phyloP scores from a whole-genome alignment of 2,113 vertebrate genomes.

The Helogale parvula region DNA sequence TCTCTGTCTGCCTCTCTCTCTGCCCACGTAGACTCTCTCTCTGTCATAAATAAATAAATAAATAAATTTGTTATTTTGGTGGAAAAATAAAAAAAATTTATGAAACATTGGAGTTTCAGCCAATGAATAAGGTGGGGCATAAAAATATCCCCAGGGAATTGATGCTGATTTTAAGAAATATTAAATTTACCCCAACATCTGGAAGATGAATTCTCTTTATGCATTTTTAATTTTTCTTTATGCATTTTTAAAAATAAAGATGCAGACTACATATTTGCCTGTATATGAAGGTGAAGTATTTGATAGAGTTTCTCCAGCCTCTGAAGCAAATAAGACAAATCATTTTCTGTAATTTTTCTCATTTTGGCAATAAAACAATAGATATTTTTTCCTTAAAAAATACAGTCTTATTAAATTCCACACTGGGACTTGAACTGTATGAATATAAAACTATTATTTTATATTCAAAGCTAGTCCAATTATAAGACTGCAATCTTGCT shows the following conservation, averaged over 20 bases:
- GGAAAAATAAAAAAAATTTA: conserved; percentile 55
- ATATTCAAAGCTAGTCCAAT: conserved; percentile 45
- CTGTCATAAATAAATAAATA: too few species aligned
- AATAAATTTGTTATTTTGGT: background rate
- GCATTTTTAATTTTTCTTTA: background rate
- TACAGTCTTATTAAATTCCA: conserved; percentile 41
- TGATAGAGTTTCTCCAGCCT: background rate
- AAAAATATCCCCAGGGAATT: conserved; percentile 42
- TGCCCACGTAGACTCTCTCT: too few species aligned
- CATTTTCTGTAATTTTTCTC: background rate
- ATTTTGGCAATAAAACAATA: conserved; percentile 42
- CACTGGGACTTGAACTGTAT: background rate
- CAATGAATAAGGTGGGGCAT: background rate
- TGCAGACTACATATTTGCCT: conserved; percentile 12
- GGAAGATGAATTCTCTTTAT: conserved; percentile 6
- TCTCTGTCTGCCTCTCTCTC: too few species aligned
- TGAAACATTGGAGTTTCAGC: conserved; percentile 57
- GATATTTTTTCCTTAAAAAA: background rate
- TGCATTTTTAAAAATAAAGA: conserved; percentile 16
- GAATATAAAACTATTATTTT: conserved; percentile 44
- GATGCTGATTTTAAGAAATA: conserved; percentile 56
- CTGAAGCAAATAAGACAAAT: conserved; percentile 34
- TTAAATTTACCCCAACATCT: conserved; percentile 28
- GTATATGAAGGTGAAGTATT: background rate
- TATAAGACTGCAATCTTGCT: conserved; percentile 34